Evolutionary conservation across 2,888 invertebrate genomes (phyloP).

Genomic region (Spatulosminthurus flaviceps): DNA sequence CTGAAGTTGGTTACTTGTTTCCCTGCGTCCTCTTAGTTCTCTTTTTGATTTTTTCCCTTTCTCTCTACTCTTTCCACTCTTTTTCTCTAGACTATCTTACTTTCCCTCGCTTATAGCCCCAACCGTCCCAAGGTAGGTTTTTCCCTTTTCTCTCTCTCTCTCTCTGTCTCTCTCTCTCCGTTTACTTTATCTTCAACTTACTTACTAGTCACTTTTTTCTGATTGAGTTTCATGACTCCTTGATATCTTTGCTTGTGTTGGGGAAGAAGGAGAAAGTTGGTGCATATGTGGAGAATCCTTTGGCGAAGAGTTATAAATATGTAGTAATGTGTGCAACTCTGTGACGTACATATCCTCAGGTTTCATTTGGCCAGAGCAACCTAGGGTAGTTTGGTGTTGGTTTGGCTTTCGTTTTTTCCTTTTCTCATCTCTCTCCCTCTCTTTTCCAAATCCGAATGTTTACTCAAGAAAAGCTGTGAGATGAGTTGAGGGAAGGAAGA

Average conservation of each 20-base stretch:
- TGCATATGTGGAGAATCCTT: background rate
- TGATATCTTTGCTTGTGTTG: background rate
- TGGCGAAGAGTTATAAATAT: too few species aligned
- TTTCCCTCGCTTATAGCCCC: slow-evolving; percentile 7
- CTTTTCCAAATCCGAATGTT: slow-evolving; percentile 53
- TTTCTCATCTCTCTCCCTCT: background rate
- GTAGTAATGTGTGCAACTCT: too few species aligned
- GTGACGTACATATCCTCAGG: slow-evolving; percentile 15
- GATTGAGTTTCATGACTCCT: slow-evolving; percentile 41
- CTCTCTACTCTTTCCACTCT: slow-evolving; percentile 23
- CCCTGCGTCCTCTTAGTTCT: slow-evolving; percentile 3
- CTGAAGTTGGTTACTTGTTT: slow-evolving; percentile 31
- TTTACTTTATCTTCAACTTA: slow-evolving; percentile 30
- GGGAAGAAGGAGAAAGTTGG: background rate
- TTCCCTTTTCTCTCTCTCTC: background rate
- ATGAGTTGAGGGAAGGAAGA: slow-evolving; percentile 47
- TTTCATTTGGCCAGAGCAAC: slow-evolving; percentile 11
- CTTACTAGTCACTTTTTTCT: slow-evolving; percentile 46
- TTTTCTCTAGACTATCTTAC: background rate
- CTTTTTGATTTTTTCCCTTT: background rate
- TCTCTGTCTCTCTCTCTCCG: too few species aligned
- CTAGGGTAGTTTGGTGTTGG: background rate
- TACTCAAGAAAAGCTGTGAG: slow-evolving; percentile 57
- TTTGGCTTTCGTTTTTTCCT: slow-evolving; percentile 37
- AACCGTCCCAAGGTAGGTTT: slow-evolving; percentile 30